These are phyloP conservation scores for Meloe dianella DNA, from an alignment of 2,888 invertebrate genomes.

Conservation along the genomic window DNA sequence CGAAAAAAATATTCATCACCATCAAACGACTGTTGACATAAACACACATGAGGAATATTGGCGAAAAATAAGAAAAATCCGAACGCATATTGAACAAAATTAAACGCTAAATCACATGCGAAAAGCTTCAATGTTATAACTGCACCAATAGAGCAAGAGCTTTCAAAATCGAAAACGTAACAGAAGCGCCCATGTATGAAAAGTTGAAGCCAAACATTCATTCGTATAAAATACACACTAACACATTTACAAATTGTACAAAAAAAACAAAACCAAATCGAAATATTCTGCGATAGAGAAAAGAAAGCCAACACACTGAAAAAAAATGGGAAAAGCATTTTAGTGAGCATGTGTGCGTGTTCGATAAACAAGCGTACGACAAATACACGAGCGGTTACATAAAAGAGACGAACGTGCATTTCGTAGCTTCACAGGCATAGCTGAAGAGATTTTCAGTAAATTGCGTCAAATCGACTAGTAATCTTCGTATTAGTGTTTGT, in stretches of 20 bases:
- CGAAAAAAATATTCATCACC: not conserved
- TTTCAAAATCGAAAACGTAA: slow-evolving; percentile 12
- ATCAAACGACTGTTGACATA: not conserved
- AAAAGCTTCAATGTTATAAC: not conserved
- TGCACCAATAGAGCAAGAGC: slow-evolving; percentile 1
- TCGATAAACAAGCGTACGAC: slow-evolving; percentile 3
- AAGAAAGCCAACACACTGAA: slow-evolving; percentile 18
- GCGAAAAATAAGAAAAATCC: not conserved
- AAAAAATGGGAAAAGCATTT: not conserved
- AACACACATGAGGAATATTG: not conserved
- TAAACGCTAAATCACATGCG: not conserved
- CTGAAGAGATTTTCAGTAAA: slow-evolving; percentile 44
- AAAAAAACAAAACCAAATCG: slow-evolving; percentile 18
- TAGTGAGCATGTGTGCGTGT: slow-evolving; percentile 12
- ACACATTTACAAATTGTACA: not conserved
- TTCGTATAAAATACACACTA: slow-evolving; percentile 7
- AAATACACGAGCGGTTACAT: slow-evolving; percentile 10
- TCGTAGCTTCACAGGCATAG: slow-evolving; percentile 20
- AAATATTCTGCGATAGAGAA: slow-evolving; percentile 17
- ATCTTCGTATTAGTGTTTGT: not conserved
- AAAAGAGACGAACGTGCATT: slow-evolving; percentile 38
- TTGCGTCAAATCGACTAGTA: slow-evolving; percentile 36
- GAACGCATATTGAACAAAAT: slow-evolving; percentile 8
- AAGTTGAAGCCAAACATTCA: slow-evolving; percentile 29
- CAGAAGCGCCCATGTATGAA: slow-evolving; percentile 27